Percentiles rank a stretch among this genome's conserved stretches.
phyloP scores from a whole-genome alignment of 2,113 vertebrate species.

The Progne subis region DNA sequence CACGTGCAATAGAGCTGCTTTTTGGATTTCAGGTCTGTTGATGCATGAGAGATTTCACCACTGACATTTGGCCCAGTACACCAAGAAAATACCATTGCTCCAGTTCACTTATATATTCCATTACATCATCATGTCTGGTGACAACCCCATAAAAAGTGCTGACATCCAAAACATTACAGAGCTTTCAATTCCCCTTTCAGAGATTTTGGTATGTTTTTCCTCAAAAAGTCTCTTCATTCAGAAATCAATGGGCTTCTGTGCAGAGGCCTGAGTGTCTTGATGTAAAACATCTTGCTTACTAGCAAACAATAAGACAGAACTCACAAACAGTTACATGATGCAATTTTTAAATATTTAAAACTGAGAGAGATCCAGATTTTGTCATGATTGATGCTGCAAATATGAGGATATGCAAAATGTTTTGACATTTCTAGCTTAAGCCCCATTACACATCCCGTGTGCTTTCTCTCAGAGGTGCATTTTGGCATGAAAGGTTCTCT shows the following conservation, averaged over 20 bases:
- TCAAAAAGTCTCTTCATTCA: neutral
- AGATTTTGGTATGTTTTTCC: neutral
- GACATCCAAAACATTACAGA: neutral
- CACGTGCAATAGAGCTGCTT: neutral
- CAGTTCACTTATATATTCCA: neutral
- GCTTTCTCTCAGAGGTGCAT: constrained; percentile 48
- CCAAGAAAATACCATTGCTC: neutral
- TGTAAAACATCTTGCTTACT: neutral
- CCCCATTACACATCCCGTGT: neutral
- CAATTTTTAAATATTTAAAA: neutral
- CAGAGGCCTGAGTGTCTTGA: neutral
- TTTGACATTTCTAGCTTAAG: constrained; percentile 53
- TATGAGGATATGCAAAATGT: constrained; percentile 52
- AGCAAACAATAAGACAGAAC: neutral
- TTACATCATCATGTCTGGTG: neutral
- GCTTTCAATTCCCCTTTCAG: neutral
- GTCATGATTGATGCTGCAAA: constrained; percentile 28
- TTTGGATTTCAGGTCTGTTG: neutral
- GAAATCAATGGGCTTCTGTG: neutral
- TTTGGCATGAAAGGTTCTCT: constrained; percentile 54
- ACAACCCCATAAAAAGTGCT: neutral
- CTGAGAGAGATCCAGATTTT: constrained; percentile 17
- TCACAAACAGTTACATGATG: neutral
- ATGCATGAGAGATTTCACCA: neutral
- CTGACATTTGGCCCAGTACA: neutral